Percentiles rank a stretch among this genome's conserved stretches.
Evolutionary conservation across 2,888 invertebrate species (phyloP).

Genomic region (Rhaphigaster nebulosa): DNA sequence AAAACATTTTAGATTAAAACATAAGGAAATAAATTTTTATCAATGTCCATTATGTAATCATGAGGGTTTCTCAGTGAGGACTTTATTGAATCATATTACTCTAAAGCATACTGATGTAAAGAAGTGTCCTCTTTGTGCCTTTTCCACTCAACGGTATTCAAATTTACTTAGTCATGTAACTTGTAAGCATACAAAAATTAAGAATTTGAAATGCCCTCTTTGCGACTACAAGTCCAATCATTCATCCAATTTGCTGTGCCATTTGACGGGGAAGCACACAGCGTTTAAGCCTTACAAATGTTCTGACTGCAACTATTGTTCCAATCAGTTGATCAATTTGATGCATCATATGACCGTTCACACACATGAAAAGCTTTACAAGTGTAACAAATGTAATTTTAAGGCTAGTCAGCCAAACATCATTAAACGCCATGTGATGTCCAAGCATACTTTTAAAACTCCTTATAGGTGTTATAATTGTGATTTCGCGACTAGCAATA

Average conservation of each 20-base stretch:
- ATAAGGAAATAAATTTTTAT: not conserved
- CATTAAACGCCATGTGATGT: conserved; percentile 6
- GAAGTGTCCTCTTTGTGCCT: not conserved
- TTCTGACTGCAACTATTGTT: conserved; percentile 6
- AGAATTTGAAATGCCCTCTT: conserved; percentile 30
- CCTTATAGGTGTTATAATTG: not conserved
- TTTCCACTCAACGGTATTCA: not conserved
- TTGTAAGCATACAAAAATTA: not conserved
- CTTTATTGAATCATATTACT: not conserved
- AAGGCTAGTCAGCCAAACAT: conserved; percentile 22
- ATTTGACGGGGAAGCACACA: conserved; percentile 12
- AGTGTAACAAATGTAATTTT: not conserved
- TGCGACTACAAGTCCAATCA: conserved; percentile 6
- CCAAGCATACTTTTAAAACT: not conserved
- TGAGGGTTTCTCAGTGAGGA: not conserved
- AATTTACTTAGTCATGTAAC: not conserved
- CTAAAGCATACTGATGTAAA: not conserved
- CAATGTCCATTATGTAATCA: not conserved
- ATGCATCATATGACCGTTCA: conserved; percentile 13
- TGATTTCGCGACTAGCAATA: conserved; percentile 24
- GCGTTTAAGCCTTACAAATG: conserved; percentile 5
- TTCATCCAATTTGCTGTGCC: conserved; percentile 9
- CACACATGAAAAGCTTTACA: not conserved
- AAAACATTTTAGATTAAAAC: not conserved
- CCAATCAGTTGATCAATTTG: not conserved